Evolutionary conservation across 2,797 vertebrate species (phyloP).

Genomic region (Eulemur mongoz): DNA sequence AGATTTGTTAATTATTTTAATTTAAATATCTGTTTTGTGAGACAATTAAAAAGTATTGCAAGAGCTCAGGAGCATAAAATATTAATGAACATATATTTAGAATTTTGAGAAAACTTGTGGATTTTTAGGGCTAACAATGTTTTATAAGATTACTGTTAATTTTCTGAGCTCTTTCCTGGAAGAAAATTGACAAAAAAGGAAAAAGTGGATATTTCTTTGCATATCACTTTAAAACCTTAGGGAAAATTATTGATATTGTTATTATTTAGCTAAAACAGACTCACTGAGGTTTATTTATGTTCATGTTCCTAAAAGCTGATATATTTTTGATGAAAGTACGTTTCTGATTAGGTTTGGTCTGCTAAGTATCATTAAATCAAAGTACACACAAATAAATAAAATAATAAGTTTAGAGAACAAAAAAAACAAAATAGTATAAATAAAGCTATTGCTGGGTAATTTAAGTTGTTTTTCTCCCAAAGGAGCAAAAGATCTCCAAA

Average conservation of each 20-base stretch:
- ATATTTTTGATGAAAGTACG: neutral
- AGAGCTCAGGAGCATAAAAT: neutral
- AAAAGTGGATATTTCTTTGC: slow-evolving; percentile 58
- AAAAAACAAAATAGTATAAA: slow-evolving; percentile 48
- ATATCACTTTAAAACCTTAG: slow-evolving; percentile 60
- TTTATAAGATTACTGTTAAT: neutral
- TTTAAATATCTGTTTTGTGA: slow-evolving; percentile 9
- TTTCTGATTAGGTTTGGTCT: slow-evolving; percentile 4
- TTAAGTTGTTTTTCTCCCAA: neutral
- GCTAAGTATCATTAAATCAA: slow-evolving; percentile 12
- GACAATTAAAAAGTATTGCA: neutral
- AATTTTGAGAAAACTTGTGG: neutral
- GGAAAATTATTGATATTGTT: slow-evolving; percentile 46
- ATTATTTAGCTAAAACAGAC: slow-evolving; percentile 45
- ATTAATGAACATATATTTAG: slow-evolving; percentile 32
- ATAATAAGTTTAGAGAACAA: slow-evolving; percentile 6
- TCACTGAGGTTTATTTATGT: slow-evolving; percentile 34
- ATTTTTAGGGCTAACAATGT: slow-evolving; percentile 3
- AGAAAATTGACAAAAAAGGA: slow-evolving; percentile 19
- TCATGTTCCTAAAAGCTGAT: slow-evolving; percentile 29
- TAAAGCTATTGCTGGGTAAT: neutral
- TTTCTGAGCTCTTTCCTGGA: slow-evolving; percentile 24
- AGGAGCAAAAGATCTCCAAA: neutral
- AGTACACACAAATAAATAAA: neutral
- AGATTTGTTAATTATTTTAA: neutral